Evolutionary conservation across 2,888 invertebrate genomes (phyloP), one percentile per base, ranked within the genome.

Genomic region (Rhabditophanes sp.): DNA sequence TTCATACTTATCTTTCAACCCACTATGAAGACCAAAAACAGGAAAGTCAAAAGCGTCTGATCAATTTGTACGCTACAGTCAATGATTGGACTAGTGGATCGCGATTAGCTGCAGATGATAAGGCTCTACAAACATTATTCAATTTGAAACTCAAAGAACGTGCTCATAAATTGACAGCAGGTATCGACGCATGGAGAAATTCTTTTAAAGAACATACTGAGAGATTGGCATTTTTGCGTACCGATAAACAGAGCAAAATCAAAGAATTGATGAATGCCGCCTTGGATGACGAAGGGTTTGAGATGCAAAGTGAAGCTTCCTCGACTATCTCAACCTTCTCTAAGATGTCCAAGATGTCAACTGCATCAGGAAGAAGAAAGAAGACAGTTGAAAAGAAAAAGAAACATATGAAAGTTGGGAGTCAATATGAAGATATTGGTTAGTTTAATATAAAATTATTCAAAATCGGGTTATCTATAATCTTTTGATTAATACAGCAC

Each of bases 361-460:
- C 56, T 5, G 52, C 50, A 1, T 48, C 42, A 7, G 37, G 44
- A 4, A 23, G 50, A 25, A 41, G 43, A 30, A 27, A 44, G 28
- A 55, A 55, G 30, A 48, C 46, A 26, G 50, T 56, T 29, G 53
- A 58, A 12, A 40, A 47, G 30, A 58, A 58, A 41, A 58, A 58
- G 36, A 35, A 33, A 17, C 41, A 41, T 1, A 28, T 58, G 30
- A 58, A 58, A 33, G 52, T 56, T 30, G 58, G 58, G 8, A 56
- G 58, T 24, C 53, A 53, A 24, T 58, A 50, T 31, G 58, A 58
- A 30, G 58, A 58, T 31, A 43, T 46, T 18, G n/a, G n/a, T n/a
- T n/a, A n/a, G n/a, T n/a, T n/a, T n/a, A n/a, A n/a, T n/a, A n/a
- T n/a, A n/a, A n/a, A n/a, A n/a, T n/a, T n/a, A n/a, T n/a, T n/a